Conservation (phyloP, 2,797 vertebrate genomes). For the Malurus splendens region DNA sequence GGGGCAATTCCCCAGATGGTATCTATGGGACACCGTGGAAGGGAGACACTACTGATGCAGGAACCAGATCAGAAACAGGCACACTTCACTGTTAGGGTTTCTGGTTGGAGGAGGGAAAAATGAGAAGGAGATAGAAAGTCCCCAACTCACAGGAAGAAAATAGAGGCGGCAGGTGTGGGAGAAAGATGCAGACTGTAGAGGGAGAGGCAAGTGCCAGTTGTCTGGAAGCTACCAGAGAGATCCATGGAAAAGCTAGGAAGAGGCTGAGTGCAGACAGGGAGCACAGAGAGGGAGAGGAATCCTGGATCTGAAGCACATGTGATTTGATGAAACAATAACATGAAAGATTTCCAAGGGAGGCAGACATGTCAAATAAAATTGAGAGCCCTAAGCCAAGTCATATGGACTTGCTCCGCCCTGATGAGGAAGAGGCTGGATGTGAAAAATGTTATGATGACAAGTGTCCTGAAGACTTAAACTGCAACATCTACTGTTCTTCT, state of each 20-base stretch:
- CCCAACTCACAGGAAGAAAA: accelerated
- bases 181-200: background rate
- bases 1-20: background rate
- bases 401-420: accelerated
- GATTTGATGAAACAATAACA: background rate
- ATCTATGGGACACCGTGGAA: accelerated
- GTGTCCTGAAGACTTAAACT: background rate
- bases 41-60: background rate
- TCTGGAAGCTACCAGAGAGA: background rate
- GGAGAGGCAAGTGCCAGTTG: background rate
- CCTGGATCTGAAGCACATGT: background rate
- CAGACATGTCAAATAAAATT: background rate
- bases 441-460: background rate
- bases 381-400: background rate
- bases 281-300: background rate
- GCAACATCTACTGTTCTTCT: background rate
- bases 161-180: background rate
- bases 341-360: background rate
- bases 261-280: background rate
- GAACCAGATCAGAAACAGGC: background rate
- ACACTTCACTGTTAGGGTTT: background rate
- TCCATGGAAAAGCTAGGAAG: background rate
- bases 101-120: background rate
- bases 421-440: background rate
- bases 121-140: background rate